These are phyloP conservation scores for Seira musarum DNA, from an alignment of 2,888 invertebrate species.

Conservation along the genomic window DNA sequence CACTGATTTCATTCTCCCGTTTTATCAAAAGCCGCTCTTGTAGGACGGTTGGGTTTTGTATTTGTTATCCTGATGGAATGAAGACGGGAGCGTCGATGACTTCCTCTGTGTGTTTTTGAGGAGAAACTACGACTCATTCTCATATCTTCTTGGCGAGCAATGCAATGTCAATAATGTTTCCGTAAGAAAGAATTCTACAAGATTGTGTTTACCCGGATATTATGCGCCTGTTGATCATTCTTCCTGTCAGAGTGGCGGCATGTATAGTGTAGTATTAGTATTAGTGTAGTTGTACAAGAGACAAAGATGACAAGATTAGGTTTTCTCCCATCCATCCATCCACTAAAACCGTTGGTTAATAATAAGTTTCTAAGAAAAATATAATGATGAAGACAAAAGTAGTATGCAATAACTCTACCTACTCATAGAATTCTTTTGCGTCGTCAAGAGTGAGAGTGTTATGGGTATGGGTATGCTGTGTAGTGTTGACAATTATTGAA, in stretches of 20 bases:
- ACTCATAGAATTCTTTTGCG: background rate
- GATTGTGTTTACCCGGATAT: conserved; percentile 19
- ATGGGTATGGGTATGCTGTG: no score
- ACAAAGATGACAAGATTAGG: conserved; percentile 19
- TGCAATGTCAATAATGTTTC: conserved; percentile 19
- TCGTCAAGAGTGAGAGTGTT: background rate
- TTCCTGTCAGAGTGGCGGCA: conserved; percentile 11
- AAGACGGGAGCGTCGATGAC: conserved; percentile 3
- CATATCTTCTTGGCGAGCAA: conserved; percentile 1
- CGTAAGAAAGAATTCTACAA: conserved; percentile 16
- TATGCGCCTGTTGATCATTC: conserved; percentile 16
- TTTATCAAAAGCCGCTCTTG: background rate
- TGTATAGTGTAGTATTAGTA: conserved; percentile 6
- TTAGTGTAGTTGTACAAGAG: background rate
- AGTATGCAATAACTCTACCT: background rate
- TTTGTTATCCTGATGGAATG: background rate
- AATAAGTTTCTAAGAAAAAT: conserved; percentile 8
- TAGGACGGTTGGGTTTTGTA: background rate
- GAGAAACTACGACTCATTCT: background rate
- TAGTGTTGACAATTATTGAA: conserved; percentile 17
- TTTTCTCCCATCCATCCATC: no score
- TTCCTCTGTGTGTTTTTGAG: background rate
- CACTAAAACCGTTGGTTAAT: conserved; percentile 1
- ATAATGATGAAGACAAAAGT: conserved; percentile 1
- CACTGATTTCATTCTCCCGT: conserved; percentile 1